These are phyloP conservation scores for Creontiades dilutus DNA, from an alignment of 2,888 invertebrate species.

Conservation along the genomic window DNA sequence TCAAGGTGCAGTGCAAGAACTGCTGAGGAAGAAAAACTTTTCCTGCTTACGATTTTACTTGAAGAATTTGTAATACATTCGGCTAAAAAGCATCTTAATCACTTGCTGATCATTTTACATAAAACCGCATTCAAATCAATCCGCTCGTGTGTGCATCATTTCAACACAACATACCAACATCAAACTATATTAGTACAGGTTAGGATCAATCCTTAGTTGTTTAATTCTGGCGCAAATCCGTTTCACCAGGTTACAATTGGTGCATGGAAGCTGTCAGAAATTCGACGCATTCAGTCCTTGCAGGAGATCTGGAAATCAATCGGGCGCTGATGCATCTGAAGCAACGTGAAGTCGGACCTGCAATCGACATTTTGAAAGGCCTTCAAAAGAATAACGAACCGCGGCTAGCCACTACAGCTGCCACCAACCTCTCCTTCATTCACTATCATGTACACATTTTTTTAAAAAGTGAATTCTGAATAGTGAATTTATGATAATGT, in stretches of 20 bases:
- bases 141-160: too few species aligned
- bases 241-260: conserved; percentile 84
- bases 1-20: too few species aligned
- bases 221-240: conserved; percentile 32
- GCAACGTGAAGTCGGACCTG: conserved; percentile 88
- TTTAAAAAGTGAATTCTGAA: not conserved
- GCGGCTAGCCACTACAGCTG: conserved; percentile 90
- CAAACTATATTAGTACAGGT: too few species aligned
- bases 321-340: conserved; percentile 92
- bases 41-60: too few species aligned
- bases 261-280: conserved; percentile 96
- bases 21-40: too few species aligned
- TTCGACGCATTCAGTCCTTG: conserved; percentile 90
- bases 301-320: conserved; percentile 93
- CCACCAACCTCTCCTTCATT: conserved; percentile 91
- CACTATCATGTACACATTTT: conserved; percentile 83
- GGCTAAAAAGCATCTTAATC: too few species aligned
- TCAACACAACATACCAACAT: too few species aligned
- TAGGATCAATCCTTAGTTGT: too few species aligned
- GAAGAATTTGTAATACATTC: too few species aligned
- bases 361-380: conserved; percentile 90
- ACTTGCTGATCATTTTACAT: too few species aligned
- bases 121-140: too few species aligned
- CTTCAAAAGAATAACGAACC: conserved; percentile 92
- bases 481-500: not conserved